Percentiles rank a stretch among this genome's conserved stretches.
Evolutionary conservation across 2,888 invertebrate genomes (phyloP).

Genomic region (Phaonia tiefii): DNA sequence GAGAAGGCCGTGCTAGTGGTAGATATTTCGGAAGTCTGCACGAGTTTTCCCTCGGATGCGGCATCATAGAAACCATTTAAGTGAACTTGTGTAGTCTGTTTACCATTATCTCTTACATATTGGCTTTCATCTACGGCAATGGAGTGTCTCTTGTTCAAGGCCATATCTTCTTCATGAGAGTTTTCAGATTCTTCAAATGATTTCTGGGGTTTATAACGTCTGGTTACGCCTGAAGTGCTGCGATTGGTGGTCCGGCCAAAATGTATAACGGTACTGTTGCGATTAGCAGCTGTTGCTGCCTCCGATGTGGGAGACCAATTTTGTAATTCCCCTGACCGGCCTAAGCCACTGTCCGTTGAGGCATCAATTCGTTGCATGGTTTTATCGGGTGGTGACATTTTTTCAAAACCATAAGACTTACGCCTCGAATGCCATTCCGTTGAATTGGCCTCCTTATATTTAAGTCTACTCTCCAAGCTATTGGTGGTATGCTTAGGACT

Average conservation of each 20-base stretch:
- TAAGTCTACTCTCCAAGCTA: constrained; percentile 77
- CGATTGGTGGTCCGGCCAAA: constrained; percentile 43
- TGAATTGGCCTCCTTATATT: constrained; percentile 74
- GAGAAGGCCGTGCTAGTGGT: constrained; percentile 47
- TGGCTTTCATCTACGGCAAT: constrained; percentile 83
- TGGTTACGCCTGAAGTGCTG: constrained; percentile 54
- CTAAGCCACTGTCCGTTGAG: constrained; percentile 90
- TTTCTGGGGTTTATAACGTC: constrained; percentile 66
- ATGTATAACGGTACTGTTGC: constrained; percentile 77
- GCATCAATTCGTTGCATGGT: constrained; percentile 84
- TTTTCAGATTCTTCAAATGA: constrained; percentile 54
- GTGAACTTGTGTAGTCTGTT: constrained; percentile 78
- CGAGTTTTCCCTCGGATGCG: constrained; percentile 29
- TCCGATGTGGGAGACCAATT: constrained; percentile 79
- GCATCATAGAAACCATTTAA: constrained; percentile 74
- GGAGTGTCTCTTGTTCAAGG: constrained; percentile 81
- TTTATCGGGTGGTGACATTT: constrained; percentile 80
- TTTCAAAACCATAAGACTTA: constrained; percentile 89
- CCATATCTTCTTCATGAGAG: constrained; percentile 65
- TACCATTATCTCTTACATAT: constrained; percentile 79
- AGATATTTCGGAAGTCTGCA: constrained; percentile 25
- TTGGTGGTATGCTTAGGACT: constrained; percentile 72
- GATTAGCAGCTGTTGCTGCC: constrained; percentile 70
- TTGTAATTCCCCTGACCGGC: constrained; percentile 86
- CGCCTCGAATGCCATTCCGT: constrained; percentile 86